These are phyloP conservation scores for Labeo calbasu DNA, from an alignment of 2,797 vertebrate genomes.

Conservation along the genomic window DNA sequence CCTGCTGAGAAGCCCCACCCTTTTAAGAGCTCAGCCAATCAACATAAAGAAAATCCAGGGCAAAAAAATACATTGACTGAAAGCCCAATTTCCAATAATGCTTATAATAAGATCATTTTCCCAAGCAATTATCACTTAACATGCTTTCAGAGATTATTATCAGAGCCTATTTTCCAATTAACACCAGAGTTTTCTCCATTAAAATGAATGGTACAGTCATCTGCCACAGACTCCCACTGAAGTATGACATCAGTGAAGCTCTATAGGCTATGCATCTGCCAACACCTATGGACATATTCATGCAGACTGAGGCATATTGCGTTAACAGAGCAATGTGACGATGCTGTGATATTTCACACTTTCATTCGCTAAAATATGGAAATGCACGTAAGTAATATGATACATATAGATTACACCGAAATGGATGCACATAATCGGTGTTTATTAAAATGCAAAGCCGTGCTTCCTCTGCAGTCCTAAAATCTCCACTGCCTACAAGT, in stretches of 20 bases:
- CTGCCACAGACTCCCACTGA: neutral
- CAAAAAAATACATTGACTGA: neutral
- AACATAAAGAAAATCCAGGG: neutral
- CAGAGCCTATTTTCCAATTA: neutral
- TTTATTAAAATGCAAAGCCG: neutral
- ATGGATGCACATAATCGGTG: neutral
- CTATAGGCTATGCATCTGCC: neutral
- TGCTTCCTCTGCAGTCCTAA: neutral
- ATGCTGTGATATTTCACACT: slow-evolving; percentile 20
- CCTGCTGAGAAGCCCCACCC: neutral
- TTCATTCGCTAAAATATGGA: slow-evolving; percentile 15
- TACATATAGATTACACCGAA: slow-evolving; percentile 18
- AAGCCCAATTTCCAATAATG: neutral
- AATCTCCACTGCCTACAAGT: slow-evolving; percentile 8
- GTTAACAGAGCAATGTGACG: neutral
- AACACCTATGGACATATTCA: neutral
- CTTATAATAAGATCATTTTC: neutral
- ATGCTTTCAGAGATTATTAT: neutral
- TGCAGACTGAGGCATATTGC: neutral
- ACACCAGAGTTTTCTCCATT: neutral
- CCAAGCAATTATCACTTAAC: neutral
- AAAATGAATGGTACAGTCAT: neutral
- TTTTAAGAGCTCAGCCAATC: neutral
- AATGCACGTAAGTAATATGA: slow-evolving; percentile 2
- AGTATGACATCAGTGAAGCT: neutral